Conservation (phyloP, 2,797 vertebrate species). For the Percopsis omiscomaycus region DNA sequence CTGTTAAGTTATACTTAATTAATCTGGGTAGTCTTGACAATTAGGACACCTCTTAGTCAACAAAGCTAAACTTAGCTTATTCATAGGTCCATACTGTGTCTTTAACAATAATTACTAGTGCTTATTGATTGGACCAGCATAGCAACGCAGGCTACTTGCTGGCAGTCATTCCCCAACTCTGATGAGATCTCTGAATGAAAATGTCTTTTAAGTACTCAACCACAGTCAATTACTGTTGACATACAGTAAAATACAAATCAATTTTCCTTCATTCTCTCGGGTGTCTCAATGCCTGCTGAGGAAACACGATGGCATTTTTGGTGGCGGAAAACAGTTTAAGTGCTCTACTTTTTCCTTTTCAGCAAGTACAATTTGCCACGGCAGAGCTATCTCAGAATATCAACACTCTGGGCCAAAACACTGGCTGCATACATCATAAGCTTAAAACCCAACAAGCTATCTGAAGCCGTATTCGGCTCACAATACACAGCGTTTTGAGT, state of each 20-base stretch:
- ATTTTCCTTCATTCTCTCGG: constrained; percentile 46
- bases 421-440: constrained; percentile 57
- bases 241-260: constrained; percentile 66
- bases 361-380: constrained; percentile 56
- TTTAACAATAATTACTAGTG: neutral
- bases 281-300: constrained; percentile 55
- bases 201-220: constrained; percentile 55
- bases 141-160: constrained; percentile 35
- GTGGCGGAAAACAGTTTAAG: constrained; percentile 58
- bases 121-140: constrained; percentile 24
- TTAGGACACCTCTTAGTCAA: too few species aligned
- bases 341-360: constrained; percentile 52
- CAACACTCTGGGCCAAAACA: constrained; percentile 52
- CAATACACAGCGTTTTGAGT: constrained; percentile 27
- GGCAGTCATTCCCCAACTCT: constrained; percentile 44
- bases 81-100: too few species aligned
- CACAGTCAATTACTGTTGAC: constrained; percentile 66
- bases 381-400: constrained; percentile 53
- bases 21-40: too few species aligned
- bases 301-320: constrained; percentile 44
- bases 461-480: constrained; percentile 32
- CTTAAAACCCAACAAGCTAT: constrained; percentile 34
- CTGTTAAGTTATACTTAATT: too few species aligned
- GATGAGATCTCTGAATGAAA: constrained; percentile 43
- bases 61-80: too few species aligned